Percentiles rank a stretch among this genome's conserved stretches.
Evolutionary conservation across 2,113 vertebrate genomes (phyloP).

Genomic region (Cnemophilus loriae): DNA sequence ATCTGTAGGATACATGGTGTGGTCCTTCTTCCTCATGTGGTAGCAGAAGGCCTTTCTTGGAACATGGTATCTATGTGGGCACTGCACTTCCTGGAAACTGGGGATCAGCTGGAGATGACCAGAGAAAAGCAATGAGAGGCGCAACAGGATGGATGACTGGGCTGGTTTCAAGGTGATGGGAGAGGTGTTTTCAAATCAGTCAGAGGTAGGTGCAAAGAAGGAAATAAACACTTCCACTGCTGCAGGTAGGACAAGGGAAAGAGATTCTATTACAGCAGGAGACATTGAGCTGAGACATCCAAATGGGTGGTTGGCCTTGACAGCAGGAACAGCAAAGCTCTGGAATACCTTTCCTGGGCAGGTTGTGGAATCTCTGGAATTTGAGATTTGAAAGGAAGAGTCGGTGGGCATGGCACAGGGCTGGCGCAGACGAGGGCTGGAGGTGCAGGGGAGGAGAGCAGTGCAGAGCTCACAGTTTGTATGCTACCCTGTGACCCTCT

Average conservation of each 20-base stretch:
- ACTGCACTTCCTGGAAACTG: background rate
- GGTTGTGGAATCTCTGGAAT: background rate
- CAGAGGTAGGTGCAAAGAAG: background rate
- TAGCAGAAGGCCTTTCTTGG: background rate
- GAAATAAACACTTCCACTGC: background rate
- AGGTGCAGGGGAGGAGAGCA: background rate
- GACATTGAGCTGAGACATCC: background rate
- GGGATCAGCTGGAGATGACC: background rate
- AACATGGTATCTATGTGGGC: background rate
- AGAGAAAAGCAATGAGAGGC: background rate
- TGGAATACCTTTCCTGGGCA: background rate
- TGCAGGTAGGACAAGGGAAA: background rate
- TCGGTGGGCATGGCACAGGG: background rate
- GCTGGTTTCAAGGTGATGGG: background rate
- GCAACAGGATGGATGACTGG: background rate
- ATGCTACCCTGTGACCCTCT: background rate
- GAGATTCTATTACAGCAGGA: background rate
- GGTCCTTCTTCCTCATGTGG: background rate
- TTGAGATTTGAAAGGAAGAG: background rate
- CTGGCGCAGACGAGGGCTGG: background rate
- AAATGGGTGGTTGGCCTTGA: background rate
- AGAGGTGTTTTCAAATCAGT: background rate
- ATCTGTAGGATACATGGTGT: rapidly evolving
- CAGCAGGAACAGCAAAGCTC: background rate
- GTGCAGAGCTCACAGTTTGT: rapidly evolving